Evolutionary conservation across 2,113 vertebrate genomes (phyloP).

Genomic region (Brienomyrus brachyistius): DNA sequence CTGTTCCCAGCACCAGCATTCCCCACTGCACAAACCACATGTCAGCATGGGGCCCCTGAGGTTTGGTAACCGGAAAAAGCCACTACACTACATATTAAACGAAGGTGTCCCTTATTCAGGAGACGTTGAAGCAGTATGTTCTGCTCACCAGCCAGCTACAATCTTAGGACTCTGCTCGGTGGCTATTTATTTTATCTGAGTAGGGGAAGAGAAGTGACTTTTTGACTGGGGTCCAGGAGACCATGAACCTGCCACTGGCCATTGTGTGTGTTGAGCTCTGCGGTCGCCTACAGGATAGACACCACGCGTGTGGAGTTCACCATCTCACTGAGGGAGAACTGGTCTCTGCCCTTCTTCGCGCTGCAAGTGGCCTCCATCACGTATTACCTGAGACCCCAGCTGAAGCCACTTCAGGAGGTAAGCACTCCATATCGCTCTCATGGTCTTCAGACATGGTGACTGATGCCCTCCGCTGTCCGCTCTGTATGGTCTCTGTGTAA

Average conservation of each 20-base stretch:
- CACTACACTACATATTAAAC: background rate
- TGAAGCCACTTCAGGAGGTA: conserved; percentile 73
- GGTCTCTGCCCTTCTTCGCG: conserved; percentile 91
- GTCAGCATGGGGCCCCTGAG: background rate
- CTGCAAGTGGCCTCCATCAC: conserved; percentile 85
- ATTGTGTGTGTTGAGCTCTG: background rate
- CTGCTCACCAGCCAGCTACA: background rate
- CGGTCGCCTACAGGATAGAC: conserved; percentile 69
- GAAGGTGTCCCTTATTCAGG: background rate
- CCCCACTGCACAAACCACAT: background rate
- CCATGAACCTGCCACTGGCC: background rate
- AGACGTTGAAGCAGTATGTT: too few relatives aligned
- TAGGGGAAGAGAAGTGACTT: background rate
- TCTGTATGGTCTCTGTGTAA: conserved; percentile 16
- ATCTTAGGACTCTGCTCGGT: too few relatives aligned
- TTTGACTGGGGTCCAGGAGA: background rate
- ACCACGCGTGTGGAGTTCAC: conserved; percentile 96
- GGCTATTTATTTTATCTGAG: background rate
- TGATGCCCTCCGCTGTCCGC: background rate
- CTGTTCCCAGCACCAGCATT: background rate
- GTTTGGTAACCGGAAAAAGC: background rate
- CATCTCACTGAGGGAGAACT: conserved; percentile 93
- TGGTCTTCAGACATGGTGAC: background rate
- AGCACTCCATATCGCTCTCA: conserved; percentile 4
- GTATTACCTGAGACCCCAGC: conserved; percentile 73